Base-by-base conservation (phyloP, 1,140 invertebrate species). In the Ylistrum balloti region DNA sequence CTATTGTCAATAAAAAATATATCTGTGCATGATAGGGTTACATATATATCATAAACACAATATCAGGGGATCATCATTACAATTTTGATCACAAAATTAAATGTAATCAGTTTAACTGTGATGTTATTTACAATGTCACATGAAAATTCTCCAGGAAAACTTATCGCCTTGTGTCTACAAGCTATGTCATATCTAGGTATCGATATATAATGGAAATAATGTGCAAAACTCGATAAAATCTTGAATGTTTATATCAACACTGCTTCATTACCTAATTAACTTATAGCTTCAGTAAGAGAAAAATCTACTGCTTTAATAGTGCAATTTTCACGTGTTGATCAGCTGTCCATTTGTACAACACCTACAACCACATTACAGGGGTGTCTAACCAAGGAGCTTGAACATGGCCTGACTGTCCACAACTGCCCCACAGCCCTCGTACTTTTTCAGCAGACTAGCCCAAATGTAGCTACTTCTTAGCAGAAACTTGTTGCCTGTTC, bases 391-490 rank as follows among this genome's bases (percentile, higher is more conserved):
- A n/a, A 74, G 56, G 0, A 74, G 56, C 56, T n/a, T 74, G 9
- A 28, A 28, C 56, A 74, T 17, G 9, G 56, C 56, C 56, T 74
- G 56, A n/a, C 56, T 74, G 28, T 74, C 56, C 22, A 74, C 56
- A n/a, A 74, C 56, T 74, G 56, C 56, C 5, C 56, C 56, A 74
- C 56, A 74, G n/a, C n/a, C 56, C 22, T 74, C 56, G 28, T 74
- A 74, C 56, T n/a, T 74, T n/a, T 74, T 74, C n/a, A 74, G 56
- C 56, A 74, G 56, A 74, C 56, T 74, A 74, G 56, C n/a, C 56
- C 56, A 74, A 22, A 74, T 74, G 56, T 74, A 74, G 56, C 56
- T 74, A 74, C 56, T 74, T 28, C 56, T 74, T 28, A 74, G 56
- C 56, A 74, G 56, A 11, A 74, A 74, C 56, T 74, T 74, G n/a